Evolutionary conservation across 2,888 invertebrate genomes (phyloP).

Genomic region (Pristionchus fissidentatus): DNA sequence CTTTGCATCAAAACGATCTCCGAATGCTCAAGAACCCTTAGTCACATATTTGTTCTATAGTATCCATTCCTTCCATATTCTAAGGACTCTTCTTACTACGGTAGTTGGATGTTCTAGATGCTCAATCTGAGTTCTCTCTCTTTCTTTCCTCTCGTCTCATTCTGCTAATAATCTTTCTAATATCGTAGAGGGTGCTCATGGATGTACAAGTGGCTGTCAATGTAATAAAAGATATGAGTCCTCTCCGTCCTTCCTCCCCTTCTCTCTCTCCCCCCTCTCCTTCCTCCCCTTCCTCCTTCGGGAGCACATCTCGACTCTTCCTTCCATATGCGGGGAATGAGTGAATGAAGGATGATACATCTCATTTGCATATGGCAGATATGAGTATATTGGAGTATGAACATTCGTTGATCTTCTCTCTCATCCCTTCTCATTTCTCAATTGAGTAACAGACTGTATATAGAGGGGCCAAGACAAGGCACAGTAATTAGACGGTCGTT

Average conservation of each 20-base stretch:
- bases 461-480: background rate
- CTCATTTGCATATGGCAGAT: conserved; percentile 21
- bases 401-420: too few species aligned
- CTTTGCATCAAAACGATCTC: too few species aligned
- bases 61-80: background rate
- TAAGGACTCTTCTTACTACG: background rate
- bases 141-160: background rate
- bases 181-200: background rate
- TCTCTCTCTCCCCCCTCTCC: background rate
- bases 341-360: background rate
- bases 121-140: background rate
- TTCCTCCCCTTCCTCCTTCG: background rate
- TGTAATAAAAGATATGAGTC: conserved; percentile 1
- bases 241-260: background rate
- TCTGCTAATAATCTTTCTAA: background rate
- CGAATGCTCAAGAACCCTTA: background rate
- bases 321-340: background rate
- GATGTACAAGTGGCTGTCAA: conserved; percentile 1
- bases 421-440: background rate
- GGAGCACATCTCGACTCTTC: background rate
- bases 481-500: background rate
- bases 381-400: too few species aligned
- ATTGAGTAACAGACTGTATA: background rate
- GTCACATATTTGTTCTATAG: background rate
- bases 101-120: too few species aligned